These are phyloP conservation scores for Zygaena filipendulae DNA, from an alignment of 2,888 invertebrate genomes.

Conservation along the genomic window DNA sequence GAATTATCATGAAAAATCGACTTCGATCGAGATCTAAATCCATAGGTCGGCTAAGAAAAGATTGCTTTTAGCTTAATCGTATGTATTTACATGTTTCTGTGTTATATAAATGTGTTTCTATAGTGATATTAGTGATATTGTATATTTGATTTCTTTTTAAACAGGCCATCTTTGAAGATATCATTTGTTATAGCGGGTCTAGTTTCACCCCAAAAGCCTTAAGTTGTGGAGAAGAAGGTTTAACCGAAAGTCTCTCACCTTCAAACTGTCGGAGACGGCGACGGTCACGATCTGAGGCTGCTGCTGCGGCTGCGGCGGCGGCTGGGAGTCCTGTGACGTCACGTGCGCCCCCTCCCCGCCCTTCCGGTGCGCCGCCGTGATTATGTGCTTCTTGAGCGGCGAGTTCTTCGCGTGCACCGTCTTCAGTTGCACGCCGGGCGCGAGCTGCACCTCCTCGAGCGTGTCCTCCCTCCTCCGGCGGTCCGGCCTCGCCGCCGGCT, in stretches of 20 bases:
- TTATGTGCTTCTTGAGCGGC: conserved; percentile 52
- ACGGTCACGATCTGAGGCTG: conserved; percentile 45
- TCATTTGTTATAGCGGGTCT: no score
- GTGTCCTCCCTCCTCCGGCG: conserved; percentile 26
- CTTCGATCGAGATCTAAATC: no score
- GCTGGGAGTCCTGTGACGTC: conserved; percentile 16
- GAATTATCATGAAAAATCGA: no score
- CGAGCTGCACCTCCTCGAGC: conserved; percentile 31
- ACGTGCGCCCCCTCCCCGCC: conserved; percentile 22
- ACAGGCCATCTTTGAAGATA: no score
- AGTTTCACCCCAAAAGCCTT: no score
- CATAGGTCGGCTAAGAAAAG: no score
- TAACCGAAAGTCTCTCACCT: conserved; percentile 23
- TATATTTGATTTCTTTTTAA: no score
- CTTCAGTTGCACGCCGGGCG: conserved; percentile 42
- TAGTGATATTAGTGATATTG: no score
- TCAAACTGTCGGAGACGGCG: conserved; percentile 45
- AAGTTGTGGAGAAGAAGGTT: neutral
- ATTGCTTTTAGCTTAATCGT: no score
- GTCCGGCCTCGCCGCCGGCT: conserved; percentile 22
- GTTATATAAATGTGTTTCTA: no score
- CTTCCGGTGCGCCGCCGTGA: conserved; percentile 33
- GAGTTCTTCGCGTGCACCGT: conserved; percentile 46
- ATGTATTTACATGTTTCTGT: no score
- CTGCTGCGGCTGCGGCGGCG: conserved; percentile 32